Evolutionary conservation across 92 coral and sea anemone species (phyloP), one percentile per base, ranked within the genome.

Genomic region (Palythoa grandiflora): DNA sequence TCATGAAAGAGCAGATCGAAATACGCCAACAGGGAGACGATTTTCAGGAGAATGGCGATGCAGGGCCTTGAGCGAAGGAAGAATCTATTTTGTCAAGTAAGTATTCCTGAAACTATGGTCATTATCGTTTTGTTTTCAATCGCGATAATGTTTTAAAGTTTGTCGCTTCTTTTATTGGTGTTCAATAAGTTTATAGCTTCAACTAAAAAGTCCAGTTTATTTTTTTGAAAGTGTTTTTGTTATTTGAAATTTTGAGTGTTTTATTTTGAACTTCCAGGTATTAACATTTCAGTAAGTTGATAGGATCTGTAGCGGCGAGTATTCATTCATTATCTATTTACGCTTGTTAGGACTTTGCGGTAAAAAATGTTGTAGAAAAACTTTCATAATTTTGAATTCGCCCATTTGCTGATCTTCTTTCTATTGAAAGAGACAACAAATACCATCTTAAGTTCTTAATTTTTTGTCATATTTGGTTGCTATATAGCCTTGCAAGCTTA

Each of bases 31-130:
- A 3, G 60, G 66, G 61, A 47, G 57, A 44, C 59, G 38, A 3
- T 81, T 48, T 7, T 66, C 75, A 0, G 61, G 86, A 17, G 75
- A 81, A 21, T 81, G 86, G 86, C 75, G 75, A 66, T 81, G 86
- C 44, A 71, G 39, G 48, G 71, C 50, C 7, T 68, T 81, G 3
- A n/a, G 8, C 12, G 61, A 81, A 19, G 86, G 66, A 51, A 65
- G 86, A 53, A 81, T 81, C 35, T 81, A 81, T 48, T 81, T 81
- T 81, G 75, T 81, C n/a, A 81, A 81, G 86, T 81, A 38, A 68
- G 86, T 81, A 63, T 63, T 50, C 19, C 16, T 35, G 16, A 70
- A 38, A 70, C 38, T 10, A 35, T 38, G n/a, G 38, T 36, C 75
- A 70, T 70, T 70, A 70, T 35, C 48, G 28, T 35, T 70, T 70